Percentiles rank a stretch among this genome's conserved stretches.
Evolutionary conservation across 2,797 vertebrate genomes (phyloP).

Genomic region (Acrossocheilus wenchowensis): DNA sequence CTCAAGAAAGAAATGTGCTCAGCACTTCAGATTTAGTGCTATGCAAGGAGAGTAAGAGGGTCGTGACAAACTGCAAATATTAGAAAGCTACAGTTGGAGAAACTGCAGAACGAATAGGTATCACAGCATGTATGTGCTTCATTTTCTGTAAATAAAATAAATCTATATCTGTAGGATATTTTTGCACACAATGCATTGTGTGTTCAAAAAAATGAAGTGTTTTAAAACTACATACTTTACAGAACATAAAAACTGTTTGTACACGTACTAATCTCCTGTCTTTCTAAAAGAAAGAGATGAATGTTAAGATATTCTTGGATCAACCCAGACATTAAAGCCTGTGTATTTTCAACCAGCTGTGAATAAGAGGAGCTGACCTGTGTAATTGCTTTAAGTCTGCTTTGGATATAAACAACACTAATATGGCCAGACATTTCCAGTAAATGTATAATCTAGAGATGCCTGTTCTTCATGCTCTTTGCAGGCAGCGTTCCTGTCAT

Average conservation of each 20-base stretch:
- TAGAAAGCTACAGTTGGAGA: slow-evolving; percentile 15
- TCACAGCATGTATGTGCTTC: neutral
- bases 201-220: neutral
- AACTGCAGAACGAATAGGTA: neutral
- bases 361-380: neutral
- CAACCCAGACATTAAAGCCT: neutral
- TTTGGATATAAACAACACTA: slow-evolving; percentile 67
- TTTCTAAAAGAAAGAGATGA: neutral
- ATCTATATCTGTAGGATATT: neutral
- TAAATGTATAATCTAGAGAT: slow-evolving; percentile 72
- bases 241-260: neutral
- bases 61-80: slow-evolving; percentile 41
- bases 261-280: neutral
- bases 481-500: neutral
- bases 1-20: slow-evolving; percentile 50
- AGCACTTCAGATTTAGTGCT: slow-evolving; percentile 52
- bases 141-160: neutral
- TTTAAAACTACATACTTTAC: neutral
- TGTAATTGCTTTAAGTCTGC: slow-evolving; percentile 29
- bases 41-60: slow-evolving; percentile 47
- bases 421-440: slow-evolving; percentile 75
- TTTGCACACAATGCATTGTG: neutral
- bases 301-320: neutral
- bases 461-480: slow-evolving; percentile 24
- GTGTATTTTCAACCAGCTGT: slow-evolving; percentile 18